phyloP scores from a whole-genome alignment of 1,140 invertebrate species.

The Chironomus tepperi region DNA sequence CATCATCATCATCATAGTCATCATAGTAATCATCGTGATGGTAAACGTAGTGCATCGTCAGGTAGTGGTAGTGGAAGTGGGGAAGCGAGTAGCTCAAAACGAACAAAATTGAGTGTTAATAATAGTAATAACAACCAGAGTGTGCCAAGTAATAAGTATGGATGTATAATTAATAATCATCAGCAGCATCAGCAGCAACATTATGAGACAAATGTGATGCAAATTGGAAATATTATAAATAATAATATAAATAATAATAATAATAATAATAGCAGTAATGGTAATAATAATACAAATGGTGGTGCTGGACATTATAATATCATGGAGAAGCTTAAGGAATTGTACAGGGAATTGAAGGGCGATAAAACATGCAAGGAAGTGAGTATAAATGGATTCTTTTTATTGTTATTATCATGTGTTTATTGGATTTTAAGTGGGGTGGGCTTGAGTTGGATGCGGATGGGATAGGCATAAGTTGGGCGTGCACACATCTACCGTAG shows the following conservation, averaged over 20 bases:
- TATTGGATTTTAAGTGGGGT: too few relatives aligned
- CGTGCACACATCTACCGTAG: too few relatives aligned
- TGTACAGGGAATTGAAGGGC: neutral
- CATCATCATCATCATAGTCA: neutral
- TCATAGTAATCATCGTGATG: neutral
- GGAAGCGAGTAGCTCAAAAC: neutral
- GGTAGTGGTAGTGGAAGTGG: neutral
- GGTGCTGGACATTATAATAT: conserved; percentile 7
- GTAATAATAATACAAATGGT: neutral
- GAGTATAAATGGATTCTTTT: too few relatives aligned
- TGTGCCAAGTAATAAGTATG: conserved; percentile 13
- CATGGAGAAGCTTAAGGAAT: conserved; percentile 1
- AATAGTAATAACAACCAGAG: neutral
- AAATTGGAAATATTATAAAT: too few relatives aligned
- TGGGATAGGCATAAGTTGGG: too few relatives aligned
- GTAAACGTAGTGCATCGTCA: neutral
- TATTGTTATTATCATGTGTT: too few relatives aligned
- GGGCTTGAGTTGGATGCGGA: too few relatives aligned
- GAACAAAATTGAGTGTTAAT: neutral
- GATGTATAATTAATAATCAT: neutral
- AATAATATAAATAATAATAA: neutral
- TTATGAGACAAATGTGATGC: neutral
- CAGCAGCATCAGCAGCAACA: neutral
- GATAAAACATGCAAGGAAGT: neutral
- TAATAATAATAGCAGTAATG: neutral